A percentile compares a stretch with the other conserved stretches of the same genome.
Conservation (phyloP, 2,888 invertebrate genomes). For the Morpho deidamia region DNA sequence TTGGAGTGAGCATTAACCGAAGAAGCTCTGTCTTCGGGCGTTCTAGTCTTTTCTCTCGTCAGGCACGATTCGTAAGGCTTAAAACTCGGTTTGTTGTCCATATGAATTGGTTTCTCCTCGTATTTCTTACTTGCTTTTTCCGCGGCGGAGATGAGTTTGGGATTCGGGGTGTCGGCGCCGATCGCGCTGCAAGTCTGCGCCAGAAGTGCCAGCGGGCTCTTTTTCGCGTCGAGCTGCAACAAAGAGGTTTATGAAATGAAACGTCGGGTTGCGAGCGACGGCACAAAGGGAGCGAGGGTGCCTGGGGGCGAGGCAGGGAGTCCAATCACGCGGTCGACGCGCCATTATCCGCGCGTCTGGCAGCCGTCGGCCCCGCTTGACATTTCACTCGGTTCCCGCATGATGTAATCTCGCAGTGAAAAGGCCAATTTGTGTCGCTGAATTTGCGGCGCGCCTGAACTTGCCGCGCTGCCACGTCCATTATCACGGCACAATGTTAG, state of each 20-base stretch:
- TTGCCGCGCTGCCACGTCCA: conserved; percentile 72
- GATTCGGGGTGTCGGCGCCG: conserved; percentile 91
- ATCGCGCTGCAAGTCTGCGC: conserved; percentile 99
- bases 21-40: conserved; percentile 81
- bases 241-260: conserved; percentile 76
- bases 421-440: conserved; percentile 78
- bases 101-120: conserved; percentile 81
- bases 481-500: conserved; percentile 46
- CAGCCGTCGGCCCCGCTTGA: conserved; percentile 78
- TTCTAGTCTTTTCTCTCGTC: conserved; percentile 81
- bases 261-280: conserved; percentile 73
- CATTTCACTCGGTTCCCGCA: conserved; percentile 78
- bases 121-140: conserved; percentile 84
- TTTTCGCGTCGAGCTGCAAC: conserved; percentile 97
- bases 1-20: conserved; percentile 71
- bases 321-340: conserved; percentile 78
- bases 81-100: conserved; percentile 81
- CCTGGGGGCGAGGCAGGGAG: conserved; percentile 49
- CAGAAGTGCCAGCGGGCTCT: conserved; percentile 95
- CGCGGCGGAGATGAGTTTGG: conserved; percentile 85
- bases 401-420: conserved; percentile 79
- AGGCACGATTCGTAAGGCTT: conserved; percentile 87
- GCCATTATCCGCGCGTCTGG: conserved; percentile 78
- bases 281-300: conserved; percentile 68
- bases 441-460: conserved; percentile 75